Base-by-base conservation (phyloP, 1,140 invertebrate genomes). In the Bombus haemorrhoidalis region DNA sequence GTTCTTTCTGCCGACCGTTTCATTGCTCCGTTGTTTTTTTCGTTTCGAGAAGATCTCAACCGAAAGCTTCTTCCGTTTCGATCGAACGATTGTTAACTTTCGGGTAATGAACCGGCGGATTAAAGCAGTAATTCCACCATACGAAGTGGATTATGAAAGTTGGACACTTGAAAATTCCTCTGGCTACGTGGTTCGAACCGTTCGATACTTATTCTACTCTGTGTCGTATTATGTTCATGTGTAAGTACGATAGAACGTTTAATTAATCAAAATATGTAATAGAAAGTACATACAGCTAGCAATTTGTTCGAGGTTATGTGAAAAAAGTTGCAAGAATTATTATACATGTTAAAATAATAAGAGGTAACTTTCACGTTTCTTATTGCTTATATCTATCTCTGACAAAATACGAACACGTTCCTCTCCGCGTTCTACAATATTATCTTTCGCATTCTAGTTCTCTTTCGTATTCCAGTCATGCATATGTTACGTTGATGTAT, bases 391-490 rank as follows among this genome's bases (percentile, higher is more conserved):
- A 13, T 34, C 22, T 13, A 15, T 75, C 28, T 75, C 32, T 28
- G 43, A 53, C 41, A 47, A 37, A 47, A 47, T 18, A 73, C 71
- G 72, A 47, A 39, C 5, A 34, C 25, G n/a, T 77, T 62, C n/a
- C 1, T n/a, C 57, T 39, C 34, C n/a, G 28, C 71, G n/a, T n/a
- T 34, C 25, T 28, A 37, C 25, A 13, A 43, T 74, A 59, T 37
- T 59, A 37, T n/a, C 28, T 62, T 77, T 77, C 43, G n/a, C 34
- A 77, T 77, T 59, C 37, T 32, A 41, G 25, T 41, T 77, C 37
- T 13, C 32, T 32, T 53, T 25, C 32, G 47, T 57, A 75, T 53
- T 53, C 37, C 34, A 75, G 32, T 53, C 73, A 37, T 41, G 39
- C 39, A n/a, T n/a, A 13, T 6, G 9, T 34, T 53, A 53, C n/a